A percentile compares a stretch with the other conserved stretches of the same genome.
Evolutionary conservation across 2,113 vertebrate genomes (phyloP).

Genomic region (Chaetodon auriga): DNA sequence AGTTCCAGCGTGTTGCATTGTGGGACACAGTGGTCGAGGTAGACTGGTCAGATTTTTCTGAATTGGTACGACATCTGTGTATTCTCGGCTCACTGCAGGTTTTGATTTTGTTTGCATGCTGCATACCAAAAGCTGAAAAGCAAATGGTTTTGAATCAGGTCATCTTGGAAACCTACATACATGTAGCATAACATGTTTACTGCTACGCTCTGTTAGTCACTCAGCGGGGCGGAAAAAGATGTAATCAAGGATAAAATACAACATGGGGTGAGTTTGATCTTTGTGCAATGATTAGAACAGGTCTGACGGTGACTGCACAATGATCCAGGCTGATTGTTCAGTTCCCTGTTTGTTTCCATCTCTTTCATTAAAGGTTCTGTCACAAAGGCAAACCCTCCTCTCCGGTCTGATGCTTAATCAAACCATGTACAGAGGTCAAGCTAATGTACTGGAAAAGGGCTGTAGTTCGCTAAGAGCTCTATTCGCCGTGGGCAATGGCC

Average conservation of each 20-base stretch:
- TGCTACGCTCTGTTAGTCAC: constrained; percentile 22
- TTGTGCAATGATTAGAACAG: constrained; percentile 10
- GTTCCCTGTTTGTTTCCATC: background rate
- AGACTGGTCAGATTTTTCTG: too few relatives aligned
- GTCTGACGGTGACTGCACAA: background rate
- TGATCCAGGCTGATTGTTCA: background rate
- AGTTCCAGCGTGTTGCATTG: too few relatives aligned
- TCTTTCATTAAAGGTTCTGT: background rate
- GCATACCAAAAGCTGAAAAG: too few relatives aligned
- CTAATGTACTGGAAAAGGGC: constrained; percentile 72
- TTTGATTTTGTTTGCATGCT: background rate
- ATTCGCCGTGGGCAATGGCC: constrained; percentile 58
- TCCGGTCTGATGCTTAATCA: background rate
- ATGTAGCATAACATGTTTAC: background rate
- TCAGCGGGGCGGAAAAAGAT: constrained; percentile 30
- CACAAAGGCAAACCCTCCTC: constrained; percentile 15
- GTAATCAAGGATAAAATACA: constrained; percentile 33
- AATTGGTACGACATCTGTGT: too few relatives aligned
- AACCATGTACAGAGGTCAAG: constrained; percentile 35
- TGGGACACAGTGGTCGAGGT: too few relatives aligned
- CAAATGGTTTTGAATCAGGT: constrained; percentile 17
- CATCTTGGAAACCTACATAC: constrained; percentile 10
- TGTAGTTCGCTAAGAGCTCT: constrained; percentile 63
- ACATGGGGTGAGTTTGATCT: background rate
- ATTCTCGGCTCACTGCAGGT: too few relatives aligned